phyloP scores from a whole-genome alignment of 2,888 invertebrate genomes.

The Epinotia brunnichana region DNA sequence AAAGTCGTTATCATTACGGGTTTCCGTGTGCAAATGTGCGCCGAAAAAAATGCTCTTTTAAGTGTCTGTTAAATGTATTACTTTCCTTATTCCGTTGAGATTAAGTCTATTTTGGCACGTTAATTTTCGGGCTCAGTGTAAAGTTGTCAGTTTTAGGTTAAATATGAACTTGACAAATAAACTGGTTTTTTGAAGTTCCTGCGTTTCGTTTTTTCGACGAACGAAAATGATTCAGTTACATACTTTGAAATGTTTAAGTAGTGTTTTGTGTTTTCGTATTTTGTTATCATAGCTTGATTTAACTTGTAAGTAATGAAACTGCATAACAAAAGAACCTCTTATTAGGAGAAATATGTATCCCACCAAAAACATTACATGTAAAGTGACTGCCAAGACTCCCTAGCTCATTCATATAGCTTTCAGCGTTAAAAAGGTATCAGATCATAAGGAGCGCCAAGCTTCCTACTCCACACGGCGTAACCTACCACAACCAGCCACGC shows the following conservation, averaged over 20 bases:
- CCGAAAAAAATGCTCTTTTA: conserved; percentile 47
- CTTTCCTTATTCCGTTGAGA: not conserved
- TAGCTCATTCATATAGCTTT: too few species aligned
- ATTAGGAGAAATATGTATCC: too few species aligned
- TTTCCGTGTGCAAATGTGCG: conserved; percentile 61
- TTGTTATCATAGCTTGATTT: not conserved
- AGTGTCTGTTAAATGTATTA: conserved; percentile 9
- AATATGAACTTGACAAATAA: conserved; percentile 34
- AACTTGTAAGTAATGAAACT: not conserved
- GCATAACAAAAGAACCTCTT: not conserved
- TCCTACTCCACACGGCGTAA: too few species aligned
- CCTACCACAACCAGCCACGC: too few species aligned
- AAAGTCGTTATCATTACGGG: conserved; percentile 61
- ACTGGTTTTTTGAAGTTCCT: conserved; percentile 39
- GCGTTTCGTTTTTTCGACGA: conserved; percentile 2
- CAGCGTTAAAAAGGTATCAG: too few species aligned
- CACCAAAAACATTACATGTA: too few species aligned
- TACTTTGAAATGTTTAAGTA: not conserved
- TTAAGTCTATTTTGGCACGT: conserved; percentile 28
- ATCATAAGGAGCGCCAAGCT: too few species aligned
- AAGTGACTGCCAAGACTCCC: too few species aligned
- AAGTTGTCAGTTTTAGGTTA: conserved; percentile 33
- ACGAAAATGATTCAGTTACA: conserved; percentile 2
- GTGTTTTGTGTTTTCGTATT: not conserved
- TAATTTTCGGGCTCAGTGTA: conserved; percentile 13